Base-by-base conservation (phyloP, 2,888 invertebrate species). In the Stenotaenia linearis region DNA sequence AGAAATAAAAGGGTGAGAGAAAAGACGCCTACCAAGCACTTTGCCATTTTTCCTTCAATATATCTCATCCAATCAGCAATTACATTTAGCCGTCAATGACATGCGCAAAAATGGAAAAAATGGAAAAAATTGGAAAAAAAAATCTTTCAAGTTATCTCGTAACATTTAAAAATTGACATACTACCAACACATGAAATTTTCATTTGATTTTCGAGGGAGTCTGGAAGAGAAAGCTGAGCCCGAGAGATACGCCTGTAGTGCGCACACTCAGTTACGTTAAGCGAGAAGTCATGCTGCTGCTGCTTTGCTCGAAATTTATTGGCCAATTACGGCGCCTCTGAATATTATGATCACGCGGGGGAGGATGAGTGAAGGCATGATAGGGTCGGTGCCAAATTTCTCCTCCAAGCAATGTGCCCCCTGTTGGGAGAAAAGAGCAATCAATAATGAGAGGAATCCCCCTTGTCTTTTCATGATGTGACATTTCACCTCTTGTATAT, bases 251-350 rank as follows among this genome's bases (percentile, higher is more conserved):
- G 69, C 69, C 69, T 69, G 25, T 69, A 69, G 69, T 69, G 69
- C 69, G 69, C 69, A 69, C 69, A 69, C 69, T 69, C 69, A 69
- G 69, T 69, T 69, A 69, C 69, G 69, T 69, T 69, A 69, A 69
- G 69, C 69, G 69, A 69, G 69, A 69, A 69, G 69, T 69, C 69
- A 69, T 69, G 69, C 69, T 69, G 69, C 69, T 69, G 69, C 69
- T 69, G 69, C 69, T 69, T 28, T 69, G 69, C 69, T 28, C 15
- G 69, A 69, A 69, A 69, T 69, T 69, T 69, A 69, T 69, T 69
- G 69, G 69, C 69, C 69, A 69, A 69, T 69, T 69, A 69, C 69
- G 69, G 69, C 25, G 69, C 69, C 69, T 69, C 69, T 69, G 69
- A 69, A 69, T 69, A 69, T 69, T 69, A 69, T 69, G 69, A 69